Conservation (phyloP, 2,797 vertebrate genomes). For the Catostomus latipinnis region DNA sequence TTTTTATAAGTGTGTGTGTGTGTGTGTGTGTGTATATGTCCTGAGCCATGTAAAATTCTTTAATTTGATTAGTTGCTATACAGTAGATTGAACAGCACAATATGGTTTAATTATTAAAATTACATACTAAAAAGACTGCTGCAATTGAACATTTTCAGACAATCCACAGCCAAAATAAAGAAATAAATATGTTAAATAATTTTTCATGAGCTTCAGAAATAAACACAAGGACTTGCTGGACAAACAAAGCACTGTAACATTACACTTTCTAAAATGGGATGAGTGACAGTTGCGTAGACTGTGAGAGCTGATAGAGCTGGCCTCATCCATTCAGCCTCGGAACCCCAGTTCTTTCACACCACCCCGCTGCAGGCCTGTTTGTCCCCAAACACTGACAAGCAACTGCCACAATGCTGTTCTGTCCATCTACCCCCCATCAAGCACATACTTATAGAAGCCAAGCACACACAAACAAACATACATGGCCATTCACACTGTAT, state of each 20-base stretch:
- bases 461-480: too few relatives aligned
- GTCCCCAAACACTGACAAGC: slow-evolving; percentile 86
- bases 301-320: slow-evolving; percentile 76
- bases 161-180: too few relatives aligned
- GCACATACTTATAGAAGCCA: too few relatives aligned
- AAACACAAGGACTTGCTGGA: background rate
- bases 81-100: background rate
- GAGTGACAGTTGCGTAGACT: slow-evolving; percentile 87
- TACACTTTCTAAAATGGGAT: slow-evolving; percentile 48
- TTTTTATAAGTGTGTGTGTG: too few relatives aligned
- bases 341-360: slow-evolving; percentile 84
- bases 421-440: slow-evolving; percentile 66
- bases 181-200: too few relatives aligned
- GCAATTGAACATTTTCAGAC: too few relatives aligned
- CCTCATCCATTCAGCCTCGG: slow-evolving; percentile 84
- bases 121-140: too few relatives aligned
- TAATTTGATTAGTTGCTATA: background rate
- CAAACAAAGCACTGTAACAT: slow-evolving; percentile 24
- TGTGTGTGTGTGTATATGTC: slow-evolving; percentile 1
- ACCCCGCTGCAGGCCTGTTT: slow-evolving; percentile 85
- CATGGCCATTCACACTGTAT: too few relatives aligned
- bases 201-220: background rate
- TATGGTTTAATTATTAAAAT: background rate
- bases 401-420: background rate
- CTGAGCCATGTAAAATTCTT: background rate